A percentile compares a stretch with the other conserved stretches of the same genome.
These are phyloP conservation scores for Elymnias hypermnestra DNA, from an alignment of 1,140 invertebrate genomes.

Conservation along the genomic window DNA sequence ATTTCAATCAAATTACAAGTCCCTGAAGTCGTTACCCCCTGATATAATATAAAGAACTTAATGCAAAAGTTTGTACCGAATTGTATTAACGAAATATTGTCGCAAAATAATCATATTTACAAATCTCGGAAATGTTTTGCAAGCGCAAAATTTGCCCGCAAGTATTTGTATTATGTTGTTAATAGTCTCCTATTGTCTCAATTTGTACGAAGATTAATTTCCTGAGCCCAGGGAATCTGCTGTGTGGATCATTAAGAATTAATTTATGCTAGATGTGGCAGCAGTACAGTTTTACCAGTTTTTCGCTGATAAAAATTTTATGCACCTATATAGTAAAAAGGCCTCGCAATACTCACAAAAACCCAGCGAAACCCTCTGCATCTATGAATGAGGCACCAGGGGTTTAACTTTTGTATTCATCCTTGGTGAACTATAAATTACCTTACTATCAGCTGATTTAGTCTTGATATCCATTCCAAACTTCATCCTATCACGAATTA, in stretches of 20 bases:
- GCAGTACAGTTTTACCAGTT: no score
- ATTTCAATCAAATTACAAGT: conserved; percentile 1
- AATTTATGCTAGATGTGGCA: conserved; percentile 21
- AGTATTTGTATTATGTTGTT: conserved; percentile 50
- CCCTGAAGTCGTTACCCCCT: background rate
- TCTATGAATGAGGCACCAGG: no score
- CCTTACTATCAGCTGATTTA: no score
- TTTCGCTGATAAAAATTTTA: no score
- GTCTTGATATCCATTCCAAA: no score
- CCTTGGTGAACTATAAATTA: no score
- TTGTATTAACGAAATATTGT: background rate
- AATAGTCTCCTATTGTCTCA: conserved; percentile 50
- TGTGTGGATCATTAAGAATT: conserved; percentile 21
- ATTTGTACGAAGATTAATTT: conserved; percentile 62
- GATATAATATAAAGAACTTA: background rate
- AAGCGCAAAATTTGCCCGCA: conserved; percentile 36
- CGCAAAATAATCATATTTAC: conserved; percentile 16
- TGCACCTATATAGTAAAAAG: no score
- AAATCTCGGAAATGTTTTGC: conserved; percentile 31
- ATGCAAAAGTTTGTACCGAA: conserved; percentile 4
- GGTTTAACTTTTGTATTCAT: no score
- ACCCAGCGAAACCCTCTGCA: no score
- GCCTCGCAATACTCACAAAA: no score
- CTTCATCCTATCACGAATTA: no score
- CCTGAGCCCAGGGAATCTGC: conserved; percentile 37